Evolutionary conservation across 1,140 invertebrate species (phyloP), one percentile per base, ranked within the genome.

Genomic region (Palaemon carinicauda): DNA sequence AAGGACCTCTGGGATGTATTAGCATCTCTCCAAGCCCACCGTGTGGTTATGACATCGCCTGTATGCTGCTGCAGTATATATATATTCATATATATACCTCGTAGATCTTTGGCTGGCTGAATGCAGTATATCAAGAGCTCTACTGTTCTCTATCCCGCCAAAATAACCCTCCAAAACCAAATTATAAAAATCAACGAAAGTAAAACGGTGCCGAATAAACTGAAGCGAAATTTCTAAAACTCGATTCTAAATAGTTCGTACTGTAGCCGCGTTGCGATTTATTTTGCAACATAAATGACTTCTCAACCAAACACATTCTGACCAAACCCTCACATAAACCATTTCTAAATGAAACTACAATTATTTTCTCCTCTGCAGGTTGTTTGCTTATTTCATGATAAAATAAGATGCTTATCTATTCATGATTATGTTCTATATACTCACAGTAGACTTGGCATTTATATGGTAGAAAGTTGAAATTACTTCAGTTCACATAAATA

Each of bases 281-380:
- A 41, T 80, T 31, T 29, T n/a, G 84, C 84, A 80, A 86, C 65
- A 54, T 86, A 86, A 86, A 86, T 24, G 50, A 80, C 51, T 33
- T 65, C 41, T 80, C 50, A 78, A 78, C 77, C 75, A 86, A 31
- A 53, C 65, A 14, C 69, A 33, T 53, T 27, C 80, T 53, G 41
- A 41, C 41, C 41, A 41, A 41, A 86, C 84, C 21, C 24, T 24
- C 69, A 17, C 69, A 54, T 80, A 84, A 84, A 84, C 31, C 29
- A 80, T 80, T 75, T 86, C 83, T 79, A 79, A 80, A 80, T 69
- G 65, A 69, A 29, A 60, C 19, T 80, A 27, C 51, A n/a, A 52
- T 71, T 74, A 54, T 24, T 74, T 29, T 86, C 54, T 74, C 17
- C 73, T 80, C 54, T 71, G 50, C 65, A 65, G 50, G 29, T 82